These are phyloP conservation scores for Dendrolimus pini DNA, from an alignment of 2,888 invertebrate genomes.

Conservation along the genomic window DNA sequence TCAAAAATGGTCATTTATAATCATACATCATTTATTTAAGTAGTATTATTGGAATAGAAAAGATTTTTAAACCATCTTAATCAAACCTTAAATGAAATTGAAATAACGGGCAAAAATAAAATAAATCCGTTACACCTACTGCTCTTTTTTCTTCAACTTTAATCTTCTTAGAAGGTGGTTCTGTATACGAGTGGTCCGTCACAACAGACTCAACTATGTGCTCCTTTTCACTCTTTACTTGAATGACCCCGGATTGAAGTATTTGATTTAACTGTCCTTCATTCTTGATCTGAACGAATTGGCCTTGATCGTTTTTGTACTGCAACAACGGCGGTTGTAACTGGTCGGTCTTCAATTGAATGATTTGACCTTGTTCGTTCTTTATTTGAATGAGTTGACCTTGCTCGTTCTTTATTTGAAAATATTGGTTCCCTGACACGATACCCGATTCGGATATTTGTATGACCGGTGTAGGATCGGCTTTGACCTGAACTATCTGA, in stretches of 20 bases:
- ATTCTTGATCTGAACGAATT: conserved; percentile 41
- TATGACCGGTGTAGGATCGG: conserved; percentile 45
- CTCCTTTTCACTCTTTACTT: conserved; percentile 44
- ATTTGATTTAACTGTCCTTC: conserved; percentile 22
- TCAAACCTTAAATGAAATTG: too few species aligned
- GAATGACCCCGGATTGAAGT: conserved; percentile 16
- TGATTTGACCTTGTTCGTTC: conserved; percentile 65
- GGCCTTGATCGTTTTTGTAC: conserved; percentile 53
- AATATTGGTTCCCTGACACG: conserved; percentile 43
- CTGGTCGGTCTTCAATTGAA: conserved; percentile 60
- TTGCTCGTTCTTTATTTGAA: conserved; percentile 65
- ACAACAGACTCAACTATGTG: conserved; percentile 37
- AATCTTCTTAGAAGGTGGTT: conserved; percentile 54
- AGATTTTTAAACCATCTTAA: too few species aligned
- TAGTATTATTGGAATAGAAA: too few species aligned
- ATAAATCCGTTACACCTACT: conserved; percentile 23
- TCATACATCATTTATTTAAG: too few species aligned
- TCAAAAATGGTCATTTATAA: too few species aligned
- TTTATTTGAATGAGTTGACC: conserved; percentile 64
- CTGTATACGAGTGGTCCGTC: conserved; percentile 57
- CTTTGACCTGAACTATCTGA: conserved; percentile 65
- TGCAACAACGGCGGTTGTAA: conserved; percentile 44
- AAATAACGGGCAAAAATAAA: too few species aligned
- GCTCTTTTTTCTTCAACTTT: conserved; percentile 55
- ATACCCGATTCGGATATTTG: conserved; percentile 48